Conservation (phyloP, 1,140 invertebrate genomes). For the Theocolax elegans region DNA sequence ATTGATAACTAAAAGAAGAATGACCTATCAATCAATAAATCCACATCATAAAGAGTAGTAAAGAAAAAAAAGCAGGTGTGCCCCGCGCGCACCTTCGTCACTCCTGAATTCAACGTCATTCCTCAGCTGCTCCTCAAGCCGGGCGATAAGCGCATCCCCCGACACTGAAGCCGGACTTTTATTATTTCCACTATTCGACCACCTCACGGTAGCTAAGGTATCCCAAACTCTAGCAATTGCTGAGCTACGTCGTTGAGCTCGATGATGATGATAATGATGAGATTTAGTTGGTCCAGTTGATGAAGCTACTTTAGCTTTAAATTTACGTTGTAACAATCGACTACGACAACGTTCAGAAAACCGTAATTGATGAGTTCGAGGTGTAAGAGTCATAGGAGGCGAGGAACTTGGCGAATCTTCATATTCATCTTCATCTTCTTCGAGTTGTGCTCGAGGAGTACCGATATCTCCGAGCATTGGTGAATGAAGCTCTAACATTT, state of each 20-base stretch:
- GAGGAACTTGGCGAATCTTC: neutral
- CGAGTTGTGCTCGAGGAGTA: neutral
- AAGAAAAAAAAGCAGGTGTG: neutral
- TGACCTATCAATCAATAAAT: too few relatives aligned
- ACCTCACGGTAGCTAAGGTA: conserved; percentile 50
- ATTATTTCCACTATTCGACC: conserved; percentile 30
- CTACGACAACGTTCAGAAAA: neutral
- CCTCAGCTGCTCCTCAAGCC: conserved; percentile 9
- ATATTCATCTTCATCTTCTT: conserved; percentile 3
- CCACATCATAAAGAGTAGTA: too few relatives aligned
- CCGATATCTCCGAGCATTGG: neutral
- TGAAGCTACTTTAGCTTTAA: conserved; percentile 34
- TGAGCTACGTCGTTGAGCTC: conserved; percentile 36
- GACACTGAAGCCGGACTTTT: neutral
- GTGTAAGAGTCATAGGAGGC: neutral
- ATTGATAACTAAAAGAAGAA: too few relatives aligned
- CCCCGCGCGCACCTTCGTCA: conserved; percentile 11
- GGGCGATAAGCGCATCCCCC: conserved; percentile 11
- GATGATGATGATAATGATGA: conserved; percentile 32
- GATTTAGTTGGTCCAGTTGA: conserved; percentile 44
- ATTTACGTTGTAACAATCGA: conserved; percentile 32
- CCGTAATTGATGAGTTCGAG: neutral
- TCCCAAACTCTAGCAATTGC: conserved; percentile 57
- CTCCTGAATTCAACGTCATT: neutral
- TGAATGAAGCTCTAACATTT: conserved; percentile 35